These are phyloP conservation scores for Tyrannus savana DNA, from an alignment of 2,113 vertebrate genomes.

Conservation along the genomic window DNA sequence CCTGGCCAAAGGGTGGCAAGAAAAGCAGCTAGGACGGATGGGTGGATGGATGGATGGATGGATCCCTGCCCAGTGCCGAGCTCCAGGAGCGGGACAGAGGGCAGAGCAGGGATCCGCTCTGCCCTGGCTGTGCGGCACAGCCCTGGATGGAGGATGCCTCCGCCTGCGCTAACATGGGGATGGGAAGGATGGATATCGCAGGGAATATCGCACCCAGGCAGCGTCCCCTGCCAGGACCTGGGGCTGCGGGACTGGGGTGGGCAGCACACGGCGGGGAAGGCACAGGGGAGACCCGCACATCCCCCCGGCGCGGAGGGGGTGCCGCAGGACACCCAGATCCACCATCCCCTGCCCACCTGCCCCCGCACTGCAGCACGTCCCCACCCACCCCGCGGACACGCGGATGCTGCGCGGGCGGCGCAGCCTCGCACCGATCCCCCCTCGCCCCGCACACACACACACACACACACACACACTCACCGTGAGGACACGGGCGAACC, in stretches of 20 bases:
- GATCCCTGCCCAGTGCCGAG: neutral
- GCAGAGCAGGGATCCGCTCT: neutral
- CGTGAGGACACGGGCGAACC: neutral
- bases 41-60: neutral
- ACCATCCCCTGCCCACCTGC: rapidly evolving
- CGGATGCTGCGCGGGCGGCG: neutral
- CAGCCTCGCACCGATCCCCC: neutral
- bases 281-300: neutral
- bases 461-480: neutral
- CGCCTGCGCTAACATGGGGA: neutral
- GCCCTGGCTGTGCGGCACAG: neutral
- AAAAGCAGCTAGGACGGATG: neutral
- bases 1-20: neutral
- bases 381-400: neutral
- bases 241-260: neutral
- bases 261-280: neutral
- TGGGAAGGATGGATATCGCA: neutral
- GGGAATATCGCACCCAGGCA: neutral
- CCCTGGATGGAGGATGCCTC: neutral
- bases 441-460: neutral
- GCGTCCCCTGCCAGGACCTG: neutral
- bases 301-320: no score
- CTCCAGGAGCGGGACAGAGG: neutral
- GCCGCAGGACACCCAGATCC: neutral
- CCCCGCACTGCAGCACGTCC: neutral